phyloP scores from a whole-genome alignment of 2,797 vertebrate species.

The Orientallactaga sibirica region DNA sequence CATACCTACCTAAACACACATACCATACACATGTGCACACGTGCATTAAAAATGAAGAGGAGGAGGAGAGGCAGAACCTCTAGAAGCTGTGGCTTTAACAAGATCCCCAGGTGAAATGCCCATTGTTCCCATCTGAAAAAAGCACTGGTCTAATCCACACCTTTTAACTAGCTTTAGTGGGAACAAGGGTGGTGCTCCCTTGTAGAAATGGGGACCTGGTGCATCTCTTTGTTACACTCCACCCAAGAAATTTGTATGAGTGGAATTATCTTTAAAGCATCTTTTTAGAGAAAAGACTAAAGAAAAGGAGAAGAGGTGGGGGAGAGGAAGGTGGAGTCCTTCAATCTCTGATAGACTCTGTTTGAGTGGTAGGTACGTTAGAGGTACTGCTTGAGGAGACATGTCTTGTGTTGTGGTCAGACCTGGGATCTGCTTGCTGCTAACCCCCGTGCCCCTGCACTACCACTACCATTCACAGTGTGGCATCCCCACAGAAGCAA shows the following conservation, averaged over 20 bases:
- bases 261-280: background rate
- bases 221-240: rapidly evolving
- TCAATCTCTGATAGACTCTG: background rate
- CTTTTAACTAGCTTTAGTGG: background rate
- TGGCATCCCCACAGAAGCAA: background rate
- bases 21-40: no score
- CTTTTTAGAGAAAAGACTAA: background rate
- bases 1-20: no score
- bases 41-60: no score
- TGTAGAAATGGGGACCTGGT: background rate
- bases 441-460: background rate
- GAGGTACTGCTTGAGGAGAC: background rate
- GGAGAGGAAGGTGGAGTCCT: rapidly evolving
- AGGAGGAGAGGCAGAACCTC: background rate
- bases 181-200: background rate
- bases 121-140: background rate
- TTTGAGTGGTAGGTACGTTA: background rate
- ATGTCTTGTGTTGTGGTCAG: background rate
- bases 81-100: background rate
- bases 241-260: background rate
- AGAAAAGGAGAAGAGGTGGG: background rate
- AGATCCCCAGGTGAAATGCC: background rate
- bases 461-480: background rate
- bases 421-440: background rate
- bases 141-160: background rate